Evolutionary conservation across 2,797 vertebrate species (phyloP).

Genomic region (Propithecus perrieri): DNA sequence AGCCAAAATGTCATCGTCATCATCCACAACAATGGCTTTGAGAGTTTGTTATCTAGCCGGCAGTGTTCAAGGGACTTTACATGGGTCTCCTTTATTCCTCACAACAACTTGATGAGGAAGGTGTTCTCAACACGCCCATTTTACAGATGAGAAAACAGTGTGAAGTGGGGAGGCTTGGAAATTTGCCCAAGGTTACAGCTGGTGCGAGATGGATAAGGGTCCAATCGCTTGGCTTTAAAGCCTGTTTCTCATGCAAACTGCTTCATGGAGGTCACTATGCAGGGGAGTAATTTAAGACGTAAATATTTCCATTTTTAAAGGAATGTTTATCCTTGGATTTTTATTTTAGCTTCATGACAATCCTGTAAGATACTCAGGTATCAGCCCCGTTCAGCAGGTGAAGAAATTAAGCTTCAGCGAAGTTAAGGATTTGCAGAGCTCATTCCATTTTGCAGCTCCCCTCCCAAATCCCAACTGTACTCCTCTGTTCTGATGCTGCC

Average conservation of each 20-base stretch:
- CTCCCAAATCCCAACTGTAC: no score
- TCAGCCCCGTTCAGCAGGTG: neutral
- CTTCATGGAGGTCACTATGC: neutral
- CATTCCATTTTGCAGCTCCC: neutral
- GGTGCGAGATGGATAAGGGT: neutral
- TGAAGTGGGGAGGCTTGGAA: neutral
- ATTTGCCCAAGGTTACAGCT: neutral
- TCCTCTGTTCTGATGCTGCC: neutral
- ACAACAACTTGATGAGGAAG: neutral
- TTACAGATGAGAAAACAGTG: neutral
- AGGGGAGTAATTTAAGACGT: neutral
- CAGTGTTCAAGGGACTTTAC: neutral
- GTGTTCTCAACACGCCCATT: neutral
- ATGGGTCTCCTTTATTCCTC: neutral
- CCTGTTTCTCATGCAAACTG: neutral
- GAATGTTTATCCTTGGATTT: neutral
- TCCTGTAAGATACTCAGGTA: neutral
- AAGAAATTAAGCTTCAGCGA: neutral
- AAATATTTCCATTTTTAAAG: neutral
- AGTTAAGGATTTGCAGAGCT: neutral
- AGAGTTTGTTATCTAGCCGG: neutral
- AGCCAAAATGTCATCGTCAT: neutral
- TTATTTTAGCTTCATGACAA: neutral
- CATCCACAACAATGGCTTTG: neutral
- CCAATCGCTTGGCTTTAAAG: neutral